These are phyloP conservation scores for Sarcophaga peregrina DNA, from an alignment of 1,140 invertebrate genomes.

Conservation along the genomic window DNA sequence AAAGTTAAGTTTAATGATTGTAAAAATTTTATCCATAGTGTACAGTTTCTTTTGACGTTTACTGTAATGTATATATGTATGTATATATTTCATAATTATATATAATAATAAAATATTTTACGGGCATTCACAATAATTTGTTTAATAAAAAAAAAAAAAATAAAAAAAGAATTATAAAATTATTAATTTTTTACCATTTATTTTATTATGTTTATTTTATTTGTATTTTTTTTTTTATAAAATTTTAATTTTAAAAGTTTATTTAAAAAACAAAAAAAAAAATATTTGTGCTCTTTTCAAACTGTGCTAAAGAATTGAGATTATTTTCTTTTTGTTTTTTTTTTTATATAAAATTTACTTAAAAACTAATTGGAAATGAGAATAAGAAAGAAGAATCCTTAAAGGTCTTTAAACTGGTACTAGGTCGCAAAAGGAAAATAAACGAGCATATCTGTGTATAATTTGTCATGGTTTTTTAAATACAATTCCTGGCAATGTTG, in stretches of 20 bases:
- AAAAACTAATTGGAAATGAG: conserved; percentile 4
- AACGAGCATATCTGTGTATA: not conserved
- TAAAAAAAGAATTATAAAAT: not conserved
- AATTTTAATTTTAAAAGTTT: not conserved
- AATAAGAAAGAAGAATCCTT: not conserved
- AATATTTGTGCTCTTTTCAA: conserved; percentile 36
- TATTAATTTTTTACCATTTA: not conserved
- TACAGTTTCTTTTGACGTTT: too few species aligned
- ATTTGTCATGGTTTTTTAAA: conserved; percentile 12
- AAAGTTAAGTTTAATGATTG: too few species aligned
- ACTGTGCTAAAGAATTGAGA: conserved; percentile 26
- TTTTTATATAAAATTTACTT: not conserved
- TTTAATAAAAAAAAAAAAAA: not conserved
- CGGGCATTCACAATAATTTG: conserved; percentile 3
- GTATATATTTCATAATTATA: too few species aligned
- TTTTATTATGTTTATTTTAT: conserved; percentile 30
- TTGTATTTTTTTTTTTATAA: not conserved
- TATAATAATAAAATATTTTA: conserved; percentile 30
- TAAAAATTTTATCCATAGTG: too few species aligned
- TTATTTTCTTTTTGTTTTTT: not conserved
- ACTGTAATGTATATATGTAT: too few species aligned
- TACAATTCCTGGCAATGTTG: not conserved
- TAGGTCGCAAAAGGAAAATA: not conserved
- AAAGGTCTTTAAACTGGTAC: conserved; percentile 15
- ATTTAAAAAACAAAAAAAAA: conserved; percentile 15